A percentile compares a stretch with the other conserved stretches of the same genome.
These are phyloP conservation scores for Platycnemis pennipes DNA, from an alignment of 2,888 invertebrate genomes.

Conservation along the genomic window DNA sequence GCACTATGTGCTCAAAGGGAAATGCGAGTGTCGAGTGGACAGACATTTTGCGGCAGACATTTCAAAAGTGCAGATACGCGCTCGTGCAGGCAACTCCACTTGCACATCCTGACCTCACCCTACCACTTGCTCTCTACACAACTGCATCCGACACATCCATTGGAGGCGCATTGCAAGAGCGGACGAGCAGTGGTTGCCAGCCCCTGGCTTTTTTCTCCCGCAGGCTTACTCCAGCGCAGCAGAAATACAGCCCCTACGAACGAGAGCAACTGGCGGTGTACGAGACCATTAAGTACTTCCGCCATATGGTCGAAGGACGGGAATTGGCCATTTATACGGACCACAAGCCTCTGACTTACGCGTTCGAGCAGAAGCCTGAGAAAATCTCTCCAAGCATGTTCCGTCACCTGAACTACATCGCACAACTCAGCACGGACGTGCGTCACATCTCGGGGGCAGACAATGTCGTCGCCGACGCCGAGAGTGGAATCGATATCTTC, in stretches of 20 bases:
- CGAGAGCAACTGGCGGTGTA: background rate
- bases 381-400: too few species aligned
- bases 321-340: background rate
- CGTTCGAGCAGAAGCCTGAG: too few species aligned
- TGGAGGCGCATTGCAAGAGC: background rate
- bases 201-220: background rate
- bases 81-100: too few species aligned
- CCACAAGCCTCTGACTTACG: too few species aligned
- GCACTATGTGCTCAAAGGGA: background rate
- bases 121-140: background rate
- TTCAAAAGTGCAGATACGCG: too few species aligned
- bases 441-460: background rate
- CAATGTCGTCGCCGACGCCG: slow-evolving; percentile 20
- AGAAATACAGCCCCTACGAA: background rate
- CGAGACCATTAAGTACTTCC: background rate
- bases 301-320: background rate
- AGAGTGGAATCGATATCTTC: background rate
- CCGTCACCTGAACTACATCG: background rate
- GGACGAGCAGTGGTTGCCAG: background rate
- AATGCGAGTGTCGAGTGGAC: too few species aligned
- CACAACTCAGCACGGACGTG: background rate
- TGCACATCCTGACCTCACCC: too few species aligned
- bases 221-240: background rate
- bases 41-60: too few species aligned
- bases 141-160: background rate